Evolutionary conservation across 2,113 vertebrate genomes (phyloP), one percentile per base, ranked within the genome.

Genomic region (Bos indicus): DNA sequence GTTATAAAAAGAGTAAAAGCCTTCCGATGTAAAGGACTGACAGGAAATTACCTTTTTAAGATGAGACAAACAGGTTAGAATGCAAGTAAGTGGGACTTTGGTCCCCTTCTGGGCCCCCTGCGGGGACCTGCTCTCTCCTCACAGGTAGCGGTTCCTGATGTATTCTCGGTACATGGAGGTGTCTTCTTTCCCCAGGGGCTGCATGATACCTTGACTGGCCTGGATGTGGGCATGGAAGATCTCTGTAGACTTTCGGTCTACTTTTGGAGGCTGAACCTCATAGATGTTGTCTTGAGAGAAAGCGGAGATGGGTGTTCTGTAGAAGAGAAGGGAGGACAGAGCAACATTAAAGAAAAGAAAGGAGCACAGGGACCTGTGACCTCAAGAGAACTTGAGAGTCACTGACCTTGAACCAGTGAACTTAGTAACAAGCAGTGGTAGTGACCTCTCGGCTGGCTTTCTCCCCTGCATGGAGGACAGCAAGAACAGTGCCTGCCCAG

Each of bases 131-230:
- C 0, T 2, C 17, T 23, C 16, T 46, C 80, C 82, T 99, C 98
- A 99, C 99, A 99, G 98, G 98, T 99, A 99, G 98, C 99, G 99
- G 98, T 99, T 99, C 97, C 99, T 99, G 98, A 99, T 99, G 96
- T 99, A 99, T 92, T 99, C 99, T 88, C 99, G 98, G 98, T 99
- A 99, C 98, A 99, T 99, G 83, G 99, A 91, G 71, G 99, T 97
- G 94, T 99, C 99, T 5, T 99, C 99, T 96, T 99, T 99, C 95
- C 99, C 99, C 36, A 99, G 98, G 2, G 98, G 97, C 97, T 99
- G 99, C 98, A 99, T 99, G 97, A 99, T 98, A 36, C 99, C 99
- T 90, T 95, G 98, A 46, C 99, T 99, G 40, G 98, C 99, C 97
- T 99, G 98, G 97, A 99, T 99, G 87, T 99, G 99, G 5, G 99